phyloP scores from a whole-genome alignment of 2,797 vertebrate genomes.

The Galaxias olidus region DNA sequence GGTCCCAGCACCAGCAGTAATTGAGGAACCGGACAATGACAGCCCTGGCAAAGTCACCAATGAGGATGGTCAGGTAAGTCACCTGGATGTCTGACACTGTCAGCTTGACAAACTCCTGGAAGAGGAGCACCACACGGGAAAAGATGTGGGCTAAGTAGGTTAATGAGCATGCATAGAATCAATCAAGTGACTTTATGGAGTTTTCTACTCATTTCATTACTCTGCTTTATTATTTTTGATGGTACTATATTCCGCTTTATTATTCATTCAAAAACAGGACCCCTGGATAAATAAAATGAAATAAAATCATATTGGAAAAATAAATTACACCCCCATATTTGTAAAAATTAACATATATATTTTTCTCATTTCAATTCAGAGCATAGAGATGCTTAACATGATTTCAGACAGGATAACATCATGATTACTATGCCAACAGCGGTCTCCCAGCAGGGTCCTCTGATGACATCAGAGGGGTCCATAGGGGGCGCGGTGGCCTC shows the following conservation, averaged over 20 bases:
- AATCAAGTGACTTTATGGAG: too few relatives aligned
- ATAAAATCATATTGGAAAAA: neutral
- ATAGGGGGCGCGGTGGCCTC: constrained; percentile 76
- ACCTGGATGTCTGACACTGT: constrained; percentile 97
- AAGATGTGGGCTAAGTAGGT: neutral
- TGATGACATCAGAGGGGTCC: constrained; percentile 85
- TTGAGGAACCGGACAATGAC: constrained; percentile 96
- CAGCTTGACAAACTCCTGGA: constrained; percentile 94
- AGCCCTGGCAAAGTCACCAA: constrained; percentile 94
- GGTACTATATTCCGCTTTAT: too few relatives aligned
- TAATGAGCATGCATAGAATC: too few relatives aligned
- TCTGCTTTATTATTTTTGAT: too few relatives aligned
- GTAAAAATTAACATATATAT: too few relatives aligned
- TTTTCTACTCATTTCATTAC: too few relatives aligned
- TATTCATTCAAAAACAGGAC: too few relatives aligned
- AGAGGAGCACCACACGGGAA: constrained; percentile 1
- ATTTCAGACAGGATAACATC: neutral
- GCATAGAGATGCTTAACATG: neutral
- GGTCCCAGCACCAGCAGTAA: constrained; percentile 99
- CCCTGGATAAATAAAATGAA: too few relatives aligned
- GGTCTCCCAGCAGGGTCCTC: constrained; percentile 98
- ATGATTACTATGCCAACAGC: constrained; percentile 88
- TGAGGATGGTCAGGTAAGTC: constrained; percentile 92
- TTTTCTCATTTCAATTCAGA: too few relatives aligned
- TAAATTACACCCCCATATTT: neutral